Evolutionary conservation across 2,113 vertebrate genomes (phyloP).

Genomic region (Picathartes gymnocephalus): DNA sequence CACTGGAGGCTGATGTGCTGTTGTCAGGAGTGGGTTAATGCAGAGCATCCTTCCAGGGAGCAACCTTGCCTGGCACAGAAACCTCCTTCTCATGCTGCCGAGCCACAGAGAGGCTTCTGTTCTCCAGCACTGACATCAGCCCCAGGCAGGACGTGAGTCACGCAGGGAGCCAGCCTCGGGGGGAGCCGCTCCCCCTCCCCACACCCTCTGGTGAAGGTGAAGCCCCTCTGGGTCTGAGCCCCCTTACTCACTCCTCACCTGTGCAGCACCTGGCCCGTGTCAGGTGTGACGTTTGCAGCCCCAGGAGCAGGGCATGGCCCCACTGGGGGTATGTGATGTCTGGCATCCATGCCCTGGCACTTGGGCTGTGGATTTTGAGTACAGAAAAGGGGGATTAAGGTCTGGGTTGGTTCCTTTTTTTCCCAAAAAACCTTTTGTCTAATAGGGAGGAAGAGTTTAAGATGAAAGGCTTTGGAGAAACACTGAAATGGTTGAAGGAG

Average conservation of each 20-base stretch:
- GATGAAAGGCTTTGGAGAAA: neutral
- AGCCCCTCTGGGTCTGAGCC: neutral
- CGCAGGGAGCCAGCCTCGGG: neutral
- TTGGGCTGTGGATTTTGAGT: neutral
- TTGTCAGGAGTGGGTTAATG: conserved; percentile 10
- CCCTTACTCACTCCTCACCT: rapidly evolving
- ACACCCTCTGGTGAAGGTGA: rapidly evolving
- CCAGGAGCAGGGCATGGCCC: neutral
- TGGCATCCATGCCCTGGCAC: rapidly evolving
- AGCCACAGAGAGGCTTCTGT: conserved; percentile 32
- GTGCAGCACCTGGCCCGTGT: rapidly evolving
- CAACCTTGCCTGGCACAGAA: conserved; percentile 24
- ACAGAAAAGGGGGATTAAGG: neutral
- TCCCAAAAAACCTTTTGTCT: neutral
- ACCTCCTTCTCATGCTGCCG: neutral
- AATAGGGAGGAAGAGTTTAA: neutral
- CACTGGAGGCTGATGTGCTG: neutral
- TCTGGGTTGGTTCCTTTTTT: neutral
- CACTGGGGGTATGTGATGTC: neutral
- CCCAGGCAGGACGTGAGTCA: neutral
- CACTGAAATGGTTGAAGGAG: neutral
- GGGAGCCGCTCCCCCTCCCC: neutral
- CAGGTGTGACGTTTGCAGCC: rapidly evolving
- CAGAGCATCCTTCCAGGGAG: neutral
- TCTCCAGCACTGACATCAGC: conserved; percentile 30